Base-by-base conservation (phyloP, 2,888 invertebrate genomes). In the Baccha elongata region DNA sequence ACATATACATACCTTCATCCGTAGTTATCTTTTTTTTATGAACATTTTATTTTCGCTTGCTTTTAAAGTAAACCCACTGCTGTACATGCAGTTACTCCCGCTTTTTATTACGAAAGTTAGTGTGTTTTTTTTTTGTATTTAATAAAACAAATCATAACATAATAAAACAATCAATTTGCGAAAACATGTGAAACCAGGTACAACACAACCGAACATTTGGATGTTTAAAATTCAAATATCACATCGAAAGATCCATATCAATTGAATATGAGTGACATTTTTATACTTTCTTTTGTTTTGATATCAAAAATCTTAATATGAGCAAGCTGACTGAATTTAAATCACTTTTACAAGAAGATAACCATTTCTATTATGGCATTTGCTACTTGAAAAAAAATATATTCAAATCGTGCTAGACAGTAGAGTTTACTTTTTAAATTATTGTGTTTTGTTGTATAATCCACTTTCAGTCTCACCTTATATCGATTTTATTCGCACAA, bases 271-370 rank as follows among this genome's bases (percentile, higher is more conserved):
- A 52, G 32, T 52, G 52, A 35, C 32, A 52, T 52, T 32, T 52
- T 52, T 11, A 52, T 52, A 52, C 52, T 52, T 52, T 52, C 52
- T 52, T 32, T 32, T 52, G 52, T 32, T 32, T 19, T 21, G 5
- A 46, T n/a, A 23, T 4, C 21, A 46, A 42, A 42, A 10, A n/a
- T n/a, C n/a, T 7, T 44, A 11, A 19, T 44, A 19, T 44, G 11
- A 15, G 50, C 15, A 13, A 10, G 29, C 29, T 15, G 32, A 17
- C 32, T 29, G 52, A 32, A 52, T 52, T 52, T 13, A 52, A 52
- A 52, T 52, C 26, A 50, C 32, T 52, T 32, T 19, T 10, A n/a
- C 21, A 11, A 7, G 11, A 52, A 35, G 52, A 52, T 52, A 52
- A 52, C 52, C n/a, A n/a, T n/a, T 19, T 52, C 52, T 52, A 32